Conservation (phyloP, 2,113 vertebrate genomes). For the Cebidichthys violaceus region DNA sequence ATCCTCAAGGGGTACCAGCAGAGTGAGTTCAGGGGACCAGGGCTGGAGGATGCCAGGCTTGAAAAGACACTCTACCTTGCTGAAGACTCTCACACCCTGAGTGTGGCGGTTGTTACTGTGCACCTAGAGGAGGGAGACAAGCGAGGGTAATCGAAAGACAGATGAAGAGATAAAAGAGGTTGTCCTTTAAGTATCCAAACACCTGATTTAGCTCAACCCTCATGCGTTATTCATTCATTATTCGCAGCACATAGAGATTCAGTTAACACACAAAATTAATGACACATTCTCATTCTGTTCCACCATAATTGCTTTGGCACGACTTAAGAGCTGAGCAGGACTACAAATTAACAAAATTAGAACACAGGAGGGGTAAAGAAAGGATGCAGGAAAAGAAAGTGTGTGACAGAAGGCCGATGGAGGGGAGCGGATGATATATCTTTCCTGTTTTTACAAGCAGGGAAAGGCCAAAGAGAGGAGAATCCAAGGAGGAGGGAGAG, state of each 20-base stretch:
- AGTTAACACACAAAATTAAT: conserved; percentile 65
- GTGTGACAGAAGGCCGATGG: conserved; percentile 1
- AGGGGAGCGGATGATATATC: conserved; percentile 16
- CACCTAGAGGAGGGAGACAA: conserved; percentile 79
- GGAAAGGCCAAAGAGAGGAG: conserved; percentile 34
- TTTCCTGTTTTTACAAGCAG: conserved; percentile 43
- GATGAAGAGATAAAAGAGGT: conserved; percentile 12
- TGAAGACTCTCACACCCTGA: conserved; percentile 89
- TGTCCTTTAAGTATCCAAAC: conserved; percentile 13
- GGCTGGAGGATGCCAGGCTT: conserved; percentile 83
- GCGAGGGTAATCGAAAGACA: neutral
- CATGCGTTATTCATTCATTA: conserved; percentile 24
- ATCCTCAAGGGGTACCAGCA: conserved; percentile 83
- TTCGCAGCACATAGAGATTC: conserved; percentile 39
- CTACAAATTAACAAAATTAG: conserved; percentile 33
- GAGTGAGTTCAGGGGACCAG: conserved; percentile 85
- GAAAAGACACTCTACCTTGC: conserved; percentile 89
- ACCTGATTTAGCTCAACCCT: conserved; percentile 10
- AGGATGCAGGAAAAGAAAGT: conserved; percentile 7
- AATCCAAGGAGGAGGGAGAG: conserved; percentile 30
- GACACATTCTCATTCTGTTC: conserved; percentile 52
- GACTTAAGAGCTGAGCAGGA: conserved; percentile 6
- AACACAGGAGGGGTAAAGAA: conserved; percentile 17
- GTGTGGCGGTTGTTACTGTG: conserved; percentile 95
- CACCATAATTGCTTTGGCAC: conserved; percentile 68